A percentile compares a stretch with the other conserved stretches of the same genome.
These are phyloP conservation scores for Himalopsyche phryganea DNA, from an alignment of 1,140 invertebrate species.

Conservation along the genomic window DNA sequence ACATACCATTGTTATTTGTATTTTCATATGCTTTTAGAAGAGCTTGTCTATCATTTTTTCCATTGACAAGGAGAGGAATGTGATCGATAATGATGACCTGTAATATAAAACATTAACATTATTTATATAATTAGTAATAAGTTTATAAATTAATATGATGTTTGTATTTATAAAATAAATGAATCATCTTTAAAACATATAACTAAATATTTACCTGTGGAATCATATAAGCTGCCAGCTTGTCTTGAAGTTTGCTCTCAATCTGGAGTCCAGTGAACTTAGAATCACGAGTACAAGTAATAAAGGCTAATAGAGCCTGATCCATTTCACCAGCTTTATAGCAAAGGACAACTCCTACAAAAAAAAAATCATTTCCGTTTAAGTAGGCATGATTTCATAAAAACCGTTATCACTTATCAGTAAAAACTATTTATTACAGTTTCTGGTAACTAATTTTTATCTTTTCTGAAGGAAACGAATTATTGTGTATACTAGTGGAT, in stretches of 20 bases:
- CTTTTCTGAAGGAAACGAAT: conserved; percentile 2
- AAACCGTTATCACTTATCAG: neutral
- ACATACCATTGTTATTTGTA: conserved; percentile 60
- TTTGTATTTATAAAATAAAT: too few relatives aligned
- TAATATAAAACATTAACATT: conserved; percentile 4
- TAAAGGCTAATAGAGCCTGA: conserved; percentile 70
- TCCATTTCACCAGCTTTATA: conserved; percentile 70
- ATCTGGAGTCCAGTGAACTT: conserved; percentile 59
- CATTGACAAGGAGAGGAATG: conserved; percentile 77
- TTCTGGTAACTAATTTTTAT: neutral
- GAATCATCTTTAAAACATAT: too few relatives aligned
- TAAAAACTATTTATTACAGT: too few relatives aligned
- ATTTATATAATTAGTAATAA: too few relatives aligned
- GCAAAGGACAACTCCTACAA: conserved; percentile 65
- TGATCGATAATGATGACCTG: conserved; percentile 66
- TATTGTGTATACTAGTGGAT: too few relatives aligned
- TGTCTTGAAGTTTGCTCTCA: conserved; percentile 59
- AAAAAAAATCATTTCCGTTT: neutral
- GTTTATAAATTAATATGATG: too few relatives aligned
- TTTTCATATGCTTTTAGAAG: conserved; percentile 70
- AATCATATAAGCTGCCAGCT: conserved; percentile 71
- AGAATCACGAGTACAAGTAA: conserved; percentile 55
- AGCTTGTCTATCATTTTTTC: conserved; percentile 78
- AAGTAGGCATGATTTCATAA: neutral
- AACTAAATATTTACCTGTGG: conserved; percentile 65